phyloP scores from a whole-genome alignment of 2,888 invertebrate species.

The Yponomeuta cagnagella region DNA sequence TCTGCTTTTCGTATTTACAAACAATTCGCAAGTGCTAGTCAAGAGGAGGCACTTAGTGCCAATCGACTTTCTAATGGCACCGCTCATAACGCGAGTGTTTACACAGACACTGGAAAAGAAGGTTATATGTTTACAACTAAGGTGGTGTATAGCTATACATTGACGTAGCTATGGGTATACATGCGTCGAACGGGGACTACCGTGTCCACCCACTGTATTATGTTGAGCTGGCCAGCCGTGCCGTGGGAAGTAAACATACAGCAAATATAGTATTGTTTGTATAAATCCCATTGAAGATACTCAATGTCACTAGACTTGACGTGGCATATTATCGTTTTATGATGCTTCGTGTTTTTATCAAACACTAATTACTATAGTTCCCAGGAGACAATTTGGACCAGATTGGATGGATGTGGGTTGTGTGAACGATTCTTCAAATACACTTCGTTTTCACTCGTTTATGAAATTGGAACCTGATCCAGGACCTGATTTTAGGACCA shows the following conservation, averaged over 20 bases:
- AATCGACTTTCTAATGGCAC: slow-evolving; percentile 28
- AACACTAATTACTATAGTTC: neutral
- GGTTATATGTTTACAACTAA: slow-evolving; percentile 11
- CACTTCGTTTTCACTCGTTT: too few relatives aligned
- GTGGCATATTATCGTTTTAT: slow-evolving; percentile 14
- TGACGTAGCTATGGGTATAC: neutral
- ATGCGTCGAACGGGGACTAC: slow-evolving; percentile 6
- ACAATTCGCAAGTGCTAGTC: slow-evolving; percentile 10
- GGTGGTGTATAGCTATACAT: neutral
- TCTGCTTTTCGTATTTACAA: slow-evolving; percentile 6
- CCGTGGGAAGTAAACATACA: slow-evolving; percentile 38
- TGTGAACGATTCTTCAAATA: neutral
- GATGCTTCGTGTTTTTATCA: neutral
- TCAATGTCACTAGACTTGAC: slow-evolving; percentile 36
- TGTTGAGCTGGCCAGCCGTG: slow-evolving; percentile 17
- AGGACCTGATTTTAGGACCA: too few relatives aligned
- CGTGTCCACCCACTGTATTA: slow-evolving; percentile 15
- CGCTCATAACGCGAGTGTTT: slow-evolving; percentile 31
- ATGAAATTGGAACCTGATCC: too few relatives aligned
- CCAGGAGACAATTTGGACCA: neutral
- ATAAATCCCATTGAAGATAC: slow-evolving; percentile 33
- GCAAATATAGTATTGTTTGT: slow-evolving; percentile 29
- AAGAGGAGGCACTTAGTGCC: slow-evolving; percentile 10
- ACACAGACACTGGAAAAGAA: slow-evolving; percentile 31
- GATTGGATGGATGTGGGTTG: neutral